A percentile compares a stretch with the other conserved stretches of the same genome.
These are phyloP conservation scores for Alloplasta piceator DNA, from an alignment of 2,888 invertebrate genomes.

Conservation along the genomic window DNA sequence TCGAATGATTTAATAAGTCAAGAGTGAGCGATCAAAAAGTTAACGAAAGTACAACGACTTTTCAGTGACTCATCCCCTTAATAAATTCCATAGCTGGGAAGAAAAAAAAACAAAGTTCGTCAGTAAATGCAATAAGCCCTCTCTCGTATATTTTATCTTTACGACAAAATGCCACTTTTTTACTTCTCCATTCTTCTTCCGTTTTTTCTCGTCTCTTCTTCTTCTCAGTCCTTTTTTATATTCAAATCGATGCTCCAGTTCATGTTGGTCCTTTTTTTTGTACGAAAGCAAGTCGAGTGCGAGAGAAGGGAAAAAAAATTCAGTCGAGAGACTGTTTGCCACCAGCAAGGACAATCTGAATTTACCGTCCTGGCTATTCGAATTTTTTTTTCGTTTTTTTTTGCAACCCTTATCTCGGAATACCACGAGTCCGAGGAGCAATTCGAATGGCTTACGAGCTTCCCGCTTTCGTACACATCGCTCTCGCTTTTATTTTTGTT, in stretches of 20 bases:
- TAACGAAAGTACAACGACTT: not conserved
- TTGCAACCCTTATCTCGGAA: not conserved
- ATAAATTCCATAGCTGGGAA: not conserved
- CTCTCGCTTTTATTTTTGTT: too few relatives aligned
- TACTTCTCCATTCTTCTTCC: conserved; percentile 2
- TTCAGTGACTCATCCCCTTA: not conserved
- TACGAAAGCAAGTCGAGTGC: not conserved
- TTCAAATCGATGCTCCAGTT: conserved; percentile 28
- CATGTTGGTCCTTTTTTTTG: conserved; percentile 1
- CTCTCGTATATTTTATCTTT: conserved; percentile 16
- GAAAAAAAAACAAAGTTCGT: not conserved
- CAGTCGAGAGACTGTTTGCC: not conserved
- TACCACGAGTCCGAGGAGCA: not conserved
- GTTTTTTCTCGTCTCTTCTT: not conserved
- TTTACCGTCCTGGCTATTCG: not conserved
- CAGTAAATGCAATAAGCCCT: conserved; percentile 3
- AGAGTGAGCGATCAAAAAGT: not conserved
- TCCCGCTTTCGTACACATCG: not conserved
- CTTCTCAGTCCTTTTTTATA: conserved; percentile 18
- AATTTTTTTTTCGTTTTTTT: conserved; percentile 1
- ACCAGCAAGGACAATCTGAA: not conserved
- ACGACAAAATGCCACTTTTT: not conserved
- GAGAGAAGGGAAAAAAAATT: not conserved
- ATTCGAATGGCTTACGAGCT: too few relatives aligned
- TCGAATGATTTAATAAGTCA: too few relatives aligned